Conservation (phyloP, 2,888 invertebrate genomes). For the Patella caerulea region DNA sequence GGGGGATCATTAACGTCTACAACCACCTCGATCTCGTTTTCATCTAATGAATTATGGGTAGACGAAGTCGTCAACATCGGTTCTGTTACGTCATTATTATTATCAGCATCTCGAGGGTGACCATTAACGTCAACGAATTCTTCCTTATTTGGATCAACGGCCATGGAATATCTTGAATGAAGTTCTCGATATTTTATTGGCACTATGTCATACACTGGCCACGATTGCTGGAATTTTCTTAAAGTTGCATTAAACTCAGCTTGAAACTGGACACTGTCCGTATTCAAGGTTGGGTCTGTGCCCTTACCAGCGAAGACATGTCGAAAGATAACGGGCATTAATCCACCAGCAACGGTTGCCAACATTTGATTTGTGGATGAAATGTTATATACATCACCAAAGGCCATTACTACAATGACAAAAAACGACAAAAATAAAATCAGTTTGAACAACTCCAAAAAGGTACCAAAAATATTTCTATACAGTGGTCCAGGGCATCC, state of each 20-base stretch:
- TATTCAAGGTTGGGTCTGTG: slow-evolving; percentile 47
- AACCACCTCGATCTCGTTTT: not conserved
- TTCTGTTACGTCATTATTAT: not conserved
- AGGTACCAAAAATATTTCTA: slow-evolving; percentile 41
- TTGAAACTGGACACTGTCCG: slow-evolving; percentile 49
- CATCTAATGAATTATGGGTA: not conserved
- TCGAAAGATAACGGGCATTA: slow-evolving; percentile 50
- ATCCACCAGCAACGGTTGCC: slow-evolving; percentile 53
- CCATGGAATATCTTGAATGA: not conserved
- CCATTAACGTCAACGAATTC: not conserved
- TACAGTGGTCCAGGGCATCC: slow-evolving; percentile 57
- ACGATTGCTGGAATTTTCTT: not conserved
- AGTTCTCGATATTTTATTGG: not conserved
- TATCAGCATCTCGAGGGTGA: not conserved
- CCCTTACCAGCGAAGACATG: slow-evolving; percentile 50
- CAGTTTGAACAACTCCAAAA: slow-evolving; percentile 45
- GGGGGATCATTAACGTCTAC: not conserved
- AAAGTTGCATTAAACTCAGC: slow-evolving; percentile 38
- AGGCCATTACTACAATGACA: slow-evolving; percentile 51
- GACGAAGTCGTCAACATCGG: not conserved
- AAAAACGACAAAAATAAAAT: slow-evolving; percentile 56
- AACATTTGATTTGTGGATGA: slow-evolving; percentile 57
- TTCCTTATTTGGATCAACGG: not conserved
- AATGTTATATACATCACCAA: slow-evolving; percentile 52
- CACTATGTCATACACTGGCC: not conserved